Evolutionary conservation across 2,113 vertebrate species (phyloP), one percentile per base, ranked within the genome.

Genomic region (Calyptommatus sinebrachiatus): DNA sequence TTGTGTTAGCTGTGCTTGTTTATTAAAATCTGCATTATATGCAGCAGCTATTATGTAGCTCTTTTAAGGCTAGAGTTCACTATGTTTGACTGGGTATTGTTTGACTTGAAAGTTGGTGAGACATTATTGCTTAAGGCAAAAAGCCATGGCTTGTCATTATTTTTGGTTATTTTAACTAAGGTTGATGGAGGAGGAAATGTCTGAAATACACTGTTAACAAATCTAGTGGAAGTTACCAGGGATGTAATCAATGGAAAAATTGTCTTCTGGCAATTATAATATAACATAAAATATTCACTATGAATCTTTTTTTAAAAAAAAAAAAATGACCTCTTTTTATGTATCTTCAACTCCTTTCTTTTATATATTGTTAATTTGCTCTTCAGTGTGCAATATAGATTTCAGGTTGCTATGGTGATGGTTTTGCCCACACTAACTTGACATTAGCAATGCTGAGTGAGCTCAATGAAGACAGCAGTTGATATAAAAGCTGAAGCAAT

Each of bases 361-460:
- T 20, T 76, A 26, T 35, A 80, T 86, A 79, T 1, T 28, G 53
- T 7, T 82, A 83, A 78, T 86, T 86, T 91, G 4, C 2, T 88
- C 68, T 84, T 88, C 69, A 66, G 4, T 68, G 16, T 77, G 8
- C 48, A 85, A 48, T 91, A 82, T 88, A 69, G 50, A 83, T 81
- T 71, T 71, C 4, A 86, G 46, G 53, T 80, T 87, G 28, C 1
- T 26, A 41, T 87, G 62, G 66, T 81, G 70, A 83, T 86, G 48
- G 80, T 81, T 92, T 90, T 80, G 7, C 29, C 16, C 28, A 10
- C 53, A 46, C 46, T 67, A 73, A n/a, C 24, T 65, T 88, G 76
- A 89, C 72, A 83, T 78, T 82, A 85, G 41, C 53, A 71, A 57
- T 68, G 80, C 65, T 79, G 69, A 87, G 28, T 80, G 57, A 82